Evolutionary conservation across 2,797 vertebrate genomes (phyloP), one percentile per base, ranked within the genome.

Genomic region (Garrulus glandarius): DNA sequence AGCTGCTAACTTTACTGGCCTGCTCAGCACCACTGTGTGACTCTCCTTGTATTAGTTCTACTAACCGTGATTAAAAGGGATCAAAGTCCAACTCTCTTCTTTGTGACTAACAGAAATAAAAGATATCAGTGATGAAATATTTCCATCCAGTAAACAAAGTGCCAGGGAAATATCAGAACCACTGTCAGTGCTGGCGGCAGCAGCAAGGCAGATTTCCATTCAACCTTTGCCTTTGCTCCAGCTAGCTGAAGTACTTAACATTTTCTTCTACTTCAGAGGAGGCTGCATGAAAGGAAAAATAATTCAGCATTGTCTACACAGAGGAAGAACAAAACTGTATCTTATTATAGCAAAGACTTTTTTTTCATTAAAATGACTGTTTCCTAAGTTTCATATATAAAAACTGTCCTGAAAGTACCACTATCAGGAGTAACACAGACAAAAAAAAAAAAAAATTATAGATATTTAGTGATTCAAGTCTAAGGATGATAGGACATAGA

Each of bases 101-200:
- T 68, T 68, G 71, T 67, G 59, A 72, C 10, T 69, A 84, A 80
- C 11, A 55, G 57, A 24, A 29, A 37, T 65, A 59, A 46, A 49
- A 68, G 5, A 52, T 19, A 57, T 37, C 13, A 29, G 77, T 22
- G 60, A 75, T 87, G 53, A 95, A 94, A 88, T 80, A 61, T 90
- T 94, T 92, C 93, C 57, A 94, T 72, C 85, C 11, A 2, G 71
- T 72, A 96, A 93, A 89, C 60, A 86, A 95, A 92, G 63, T 56
- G 26, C 69, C 78, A 92, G 55, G 52, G 69, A 89, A 93, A 65
- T 44, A 91, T 52, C 71, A 86, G 76, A 91, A 13, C 21, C 47
- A 52, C 82, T 11, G 52, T 50, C 67, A 75, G 50, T 4, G 15
- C 65, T 84, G 55, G 71, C 5, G 1, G 89, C 68, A 91, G 67